phyloP scores from a whole-genome alignment of 2,113 vertebrate species.

The Notothenia rossii region DNA sequence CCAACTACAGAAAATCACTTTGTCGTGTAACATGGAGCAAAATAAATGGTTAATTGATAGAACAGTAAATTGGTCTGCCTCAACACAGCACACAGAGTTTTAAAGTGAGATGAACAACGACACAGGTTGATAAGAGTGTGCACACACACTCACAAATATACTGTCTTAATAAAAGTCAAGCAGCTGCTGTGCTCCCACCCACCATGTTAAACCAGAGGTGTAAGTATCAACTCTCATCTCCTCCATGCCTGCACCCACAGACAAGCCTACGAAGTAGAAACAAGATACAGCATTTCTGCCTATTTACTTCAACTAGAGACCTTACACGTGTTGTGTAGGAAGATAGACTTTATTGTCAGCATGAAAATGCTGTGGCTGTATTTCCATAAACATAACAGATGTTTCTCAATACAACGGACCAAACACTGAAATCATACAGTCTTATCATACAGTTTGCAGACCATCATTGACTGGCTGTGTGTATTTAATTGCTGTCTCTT shows the following conservation, averaged over 20 bases:
- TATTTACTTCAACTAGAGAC: constrained; percentile 73
- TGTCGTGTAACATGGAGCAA: constrained; percentile 12
- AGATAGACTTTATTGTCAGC: constrained; percentile 73
- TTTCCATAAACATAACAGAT: constrained; percentile 62
- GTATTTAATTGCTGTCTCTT: constrained; percentile 65
- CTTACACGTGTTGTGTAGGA: constrained; percentile 78
- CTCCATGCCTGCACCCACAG: constrained; percentile 69
- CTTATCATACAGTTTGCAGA: constrained; percentile 26
- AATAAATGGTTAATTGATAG: constrained; percentile 54
- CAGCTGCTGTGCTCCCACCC: constrained; percentile 73
- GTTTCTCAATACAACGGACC: constrained; percentile 33
- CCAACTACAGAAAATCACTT: constrained; percentile 35
- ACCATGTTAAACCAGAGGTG: constrained; percentile 69
- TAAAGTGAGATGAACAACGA: constrained; percentile 2
- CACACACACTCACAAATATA: constrained; percentile 12
- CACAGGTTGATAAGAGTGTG: constrained; percentile 18
- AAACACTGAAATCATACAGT: constrained; percentile 31
- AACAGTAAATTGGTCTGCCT: constrained; percentile 21
- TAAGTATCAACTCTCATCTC: constrained; percentile 73
- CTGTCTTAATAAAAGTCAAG: constrained; percentile 72
- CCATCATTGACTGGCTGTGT: constrained; percentile 35
- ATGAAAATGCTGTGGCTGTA: constrained; percentile 48
- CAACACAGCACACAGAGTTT: not conserved
- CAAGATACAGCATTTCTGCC: constrained; percentile 74
- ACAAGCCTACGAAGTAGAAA: constrained; percentile 72